Conservation (phyloP, 2,797 vertebrate genomes). For the Melanotaenia nigrans region DNA sequence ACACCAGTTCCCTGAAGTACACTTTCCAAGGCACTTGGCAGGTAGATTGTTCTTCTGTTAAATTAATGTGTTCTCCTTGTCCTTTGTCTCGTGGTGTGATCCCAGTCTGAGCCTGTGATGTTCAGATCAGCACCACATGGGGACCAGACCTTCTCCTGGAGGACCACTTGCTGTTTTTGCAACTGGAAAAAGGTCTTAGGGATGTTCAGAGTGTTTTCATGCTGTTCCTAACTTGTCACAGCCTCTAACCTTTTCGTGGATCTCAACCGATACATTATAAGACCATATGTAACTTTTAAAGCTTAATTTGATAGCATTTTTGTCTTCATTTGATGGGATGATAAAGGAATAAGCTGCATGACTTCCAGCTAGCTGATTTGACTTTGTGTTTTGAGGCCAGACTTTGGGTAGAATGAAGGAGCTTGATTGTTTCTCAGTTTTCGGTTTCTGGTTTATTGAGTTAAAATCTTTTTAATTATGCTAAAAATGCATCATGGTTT, state of each 20-base stretch:
- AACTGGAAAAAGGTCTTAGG: not conserved
- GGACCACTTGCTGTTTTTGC: not conserved
- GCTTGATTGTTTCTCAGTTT: not conserved
- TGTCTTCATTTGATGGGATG: not conserved
- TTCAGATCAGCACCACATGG: not conserved
- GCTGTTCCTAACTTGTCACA: not conserved
- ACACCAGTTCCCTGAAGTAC: not conserved
- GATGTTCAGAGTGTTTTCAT: not conserved
- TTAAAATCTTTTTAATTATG: not conserved
- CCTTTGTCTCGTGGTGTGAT: not conserved
- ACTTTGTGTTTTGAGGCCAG: not conserved
- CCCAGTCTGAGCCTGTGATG: not conserved
- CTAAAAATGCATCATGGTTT: not conserved
- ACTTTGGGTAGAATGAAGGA: not conserved
- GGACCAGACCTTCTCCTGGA: not conserved
- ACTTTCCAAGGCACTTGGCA: constrained; percentile 2
- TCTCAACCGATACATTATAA: not conserved
- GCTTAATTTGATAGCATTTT: not conserved
- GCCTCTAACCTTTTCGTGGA: not conserved
- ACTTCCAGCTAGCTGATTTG: not conserved
- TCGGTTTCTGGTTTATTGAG: not conserved
- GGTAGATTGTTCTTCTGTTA: not conserved
- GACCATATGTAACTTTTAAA: not conserved
- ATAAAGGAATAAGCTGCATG: not conserved
- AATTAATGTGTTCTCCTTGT: not conserved